phyloP scores from a whole-genome alignment of 1,140 invertebrate species.

The Pseudoatta argentina region DNA sequence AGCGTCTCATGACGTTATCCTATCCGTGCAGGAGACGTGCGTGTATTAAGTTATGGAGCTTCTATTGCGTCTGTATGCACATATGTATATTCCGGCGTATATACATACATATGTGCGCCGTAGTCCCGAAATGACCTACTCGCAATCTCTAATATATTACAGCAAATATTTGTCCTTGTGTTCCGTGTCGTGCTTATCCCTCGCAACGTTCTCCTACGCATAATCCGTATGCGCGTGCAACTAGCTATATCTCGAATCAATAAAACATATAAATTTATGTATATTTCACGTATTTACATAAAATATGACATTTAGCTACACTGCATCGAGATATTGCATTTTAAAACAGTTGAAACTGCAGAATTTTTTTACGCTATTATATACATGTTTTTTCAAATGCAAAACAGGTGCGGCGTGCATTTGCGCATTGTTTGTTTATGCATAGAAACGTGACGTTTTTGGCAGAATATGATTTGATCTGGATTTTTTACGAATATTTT shows the following conservation, averaged over 20 bases:
- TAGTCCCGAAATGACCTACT: conserved; percentile 48
- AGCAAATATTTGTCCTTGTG: conserved; percentile 46
- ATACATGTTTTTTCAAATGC: background rate
- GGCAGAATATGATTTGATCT: background rate
- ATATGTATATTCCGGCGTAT: background rate
- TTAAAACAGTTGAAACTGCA: background rate
- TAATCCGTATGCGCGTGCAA: conserved; percentile 24
- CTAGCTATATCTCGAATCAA: background rate
- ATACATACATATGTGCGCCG: background rate
- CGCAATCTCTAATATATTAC: conserved; percentile 50
- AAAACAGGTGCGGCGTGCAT: background rate
- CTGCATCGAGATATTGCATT: background rate
- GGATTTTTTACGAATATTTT: conserved; percentile 25
- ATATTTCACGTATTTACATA: background rate
- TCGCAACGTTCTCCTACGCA: background rate
- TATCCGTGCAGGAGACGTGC: background rate
- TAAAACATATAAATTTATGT: background rate
- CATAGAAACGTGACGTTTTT: conserved; percentile 1
- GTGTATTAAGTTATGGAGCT: conserved; percentile 50
- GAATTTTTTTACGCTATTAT: background rate
- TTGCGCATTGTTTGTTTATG: conserved; percentile 10
- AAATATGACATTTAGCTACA: background rate
- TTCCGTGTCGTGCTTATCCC: conserved; percentile 28
- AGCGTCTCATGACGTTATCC: conserved; percentile 4
- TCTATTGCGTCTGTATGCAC: conserved; percentile 17